Evolutionary conservation across 2,797 vertebrate species (phyloP).

Genomic region (Neosalanx taihuensis): DNA sequence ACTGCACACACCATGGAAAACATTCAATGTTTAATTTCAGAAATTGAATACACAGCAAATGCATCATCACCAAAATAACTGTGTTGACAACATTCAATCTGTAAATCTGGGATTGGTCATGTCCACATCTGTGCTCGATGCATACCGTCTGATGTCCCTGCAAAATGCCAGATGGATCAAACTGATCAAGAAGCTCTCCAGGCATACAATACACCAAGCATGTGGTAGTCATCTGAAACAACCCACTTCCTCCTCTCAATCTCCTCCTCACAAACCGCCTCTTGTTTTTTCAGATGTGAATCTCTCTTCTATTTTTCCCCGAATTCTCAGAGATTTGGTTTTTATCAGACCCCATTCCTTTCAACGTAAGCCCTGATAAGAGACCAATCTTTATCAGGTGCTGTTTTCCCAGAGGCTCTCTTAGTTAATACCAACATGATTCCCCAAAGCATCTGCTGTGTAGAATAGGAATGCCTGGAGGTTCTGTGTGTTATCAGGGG

Average conservation of each 20-base stretch:
- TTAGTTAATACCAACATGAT: conserved; percentile 11
- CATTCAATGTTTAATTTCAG: background rate
- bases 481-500: conserved; percentile 36
- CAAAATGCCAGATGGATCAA: conserved; percentile 7
- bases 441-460: conserved; percentile 30
- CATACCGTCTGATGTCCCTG: background rate
- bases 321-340: conserved; percentile 10
- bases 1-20: background rate
- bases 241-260: background rate
- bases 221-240: conserved; percentile 11
- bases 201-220: conserved; percentile 18
- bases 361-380: conserved; percentile 32
- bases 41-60: background rate
- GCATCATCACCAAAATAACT: background rate
- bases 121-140: conserved; percentile 20
- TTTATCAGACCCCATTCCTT: conserved; percentile 31
- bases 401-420: conserved; percentile 33
- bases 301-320: conserved; percentile 19
- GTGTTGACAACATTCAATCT: conserved; percentile 7
- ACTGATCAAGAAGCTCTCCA: conserved; percentile 11
- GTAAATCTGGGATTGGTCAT: conserved; percentile 15
- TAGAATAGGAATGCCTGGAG: conserved; percentile 32
- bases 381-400: conserved; percentile 24
- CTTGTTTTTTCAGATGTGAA: conserved; percentile 20
- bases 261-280: background rate